These are phyloP conservation scores for Lordiphosa collinella DNA, from an alignment of 1,140 invertebrate genomes.

Conservation along the genomic window DNA sequence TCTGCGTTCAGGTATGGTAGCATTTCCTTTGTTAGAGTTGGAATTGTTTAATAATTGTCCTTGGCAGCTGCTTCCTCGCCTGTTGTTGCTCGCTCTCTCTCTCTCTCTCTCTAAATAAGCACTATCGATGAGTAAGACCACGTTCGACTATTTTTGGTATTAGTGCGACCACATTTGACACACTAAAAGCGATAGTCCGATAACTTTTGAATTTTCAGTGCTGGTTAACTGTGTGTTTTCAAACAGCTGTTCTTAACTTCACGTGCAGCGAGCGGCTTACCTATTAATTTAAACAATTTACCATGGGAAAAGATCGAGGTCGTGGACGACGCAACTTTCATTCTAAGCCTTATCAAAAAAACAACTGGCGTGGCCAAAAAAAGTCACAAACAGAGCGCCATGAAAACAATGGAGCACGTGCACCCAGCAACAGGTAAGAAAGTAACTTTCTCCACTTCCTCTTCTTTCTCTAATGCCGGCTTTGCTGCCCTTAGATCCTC, in stretches of 20 bases:
- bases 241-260: too few relatives aligned
- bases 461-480: background rate
- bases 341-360: slow-evolving; percentile 59
- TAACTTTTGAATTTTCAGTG: too few relatives aligned
- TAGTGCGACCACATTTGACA: too few relatives aligned
- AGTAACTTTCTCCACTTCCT: background rate
- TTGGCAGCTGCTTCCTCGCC: too few relatives aligned
- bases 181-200: too few relatives aligned
- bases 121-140: too few relatives aligned
- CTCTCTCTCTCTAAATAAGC: too few relatives aligned
- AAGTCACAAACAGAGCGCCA: slow-evolving; percentile 19
- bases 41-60: background rate
- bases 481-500: slow-evolving; percentile 1
- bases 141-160: too few relatives aligned
- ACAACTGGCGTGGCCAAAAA: slow-evolving; percentile 58
- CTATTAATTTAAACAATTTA: slow-evolving; percentile 2
- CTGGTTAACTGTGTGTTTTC: too few relatives aligned
- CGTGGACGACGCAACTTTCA: slow-evolving; percentile 40
- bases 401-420: slow-evolving; percentile 23
- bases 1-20: slow-evolving; percentile 52
- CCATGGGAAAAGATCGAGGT: slow-evolving; percentile 58
- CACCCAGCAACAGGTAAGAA: slow-evolving; percentile 47
- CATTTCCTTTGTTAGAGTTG: slow-evolving; percentile 28
- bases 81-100: too few relatives aligned
- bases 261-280: too few relatives aligned